Percentiles rank a stretch among this genome's conserved stretches.
These are phyloP conservation scores for Solea senegalensis DNA, from an alignment of 2,113 vertebrate species.

Conservation along the genomic window DNA sequence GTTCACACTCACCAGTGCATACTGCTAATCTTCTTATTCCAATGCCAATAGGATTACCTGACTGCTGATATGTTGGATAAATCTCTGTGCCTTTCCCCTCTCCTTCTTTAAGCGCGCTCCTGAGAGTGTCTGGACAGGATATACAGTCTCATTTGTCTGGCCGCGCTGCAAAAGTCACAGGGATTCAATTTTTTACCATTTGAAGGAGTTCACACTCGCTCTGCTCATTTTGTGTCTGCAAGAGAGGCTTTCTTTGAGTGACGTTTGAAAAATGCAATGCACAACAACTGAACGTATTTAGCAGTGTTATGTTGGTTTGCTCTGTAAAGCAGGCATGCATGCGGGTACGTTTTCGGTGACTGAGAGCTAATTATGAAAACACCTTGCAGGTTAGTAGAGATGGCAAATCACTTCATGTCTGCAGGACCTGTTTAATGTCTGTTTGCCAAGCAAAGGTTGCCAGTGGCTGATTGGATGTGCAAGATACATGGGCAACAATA, in stretches of 20 bases:
- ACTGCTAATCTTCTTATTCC: conserved; percentile 70
- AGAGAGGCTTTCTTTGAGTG: conserved; percentile 23
- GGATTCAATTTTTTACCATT: conserved; percentile 43
- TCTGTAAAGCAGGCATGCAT: conserved; percentile 13
- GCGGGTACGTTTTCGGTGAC: conserved; percentile 22
- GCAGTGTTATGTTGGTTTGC: conserved; percentile 24
- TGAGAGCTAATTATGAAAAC: conserved; percentile 32
- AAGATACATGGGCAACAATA: no score
- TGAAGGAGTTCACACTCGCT: conserved; percentile 24
- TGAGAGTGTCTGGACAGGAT: conserved; percentile 37
- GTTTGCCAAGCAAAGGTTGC: conserved; percentile 9
- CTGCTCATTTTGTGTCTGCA: conserved; percentile 10
- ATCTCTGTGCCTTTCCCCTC: conserved; percentile 40
- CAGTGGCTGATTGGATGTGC: neutral
- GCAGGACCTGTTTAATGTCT: conserved; percentile 3
- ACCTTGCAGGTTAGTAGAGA: conserved; percentile 2
- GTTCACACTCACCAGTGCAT: conserved; percentile 41
- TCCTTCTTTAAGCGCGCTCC: conserved; percentile 30
- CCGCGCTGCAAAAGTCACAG: conserved; percentile 25
- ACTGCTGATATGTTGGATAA: conserved; percentile 65
- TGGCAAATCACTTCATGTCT: conserved; percentile 10
- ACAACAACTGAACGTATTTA: conserved; percentile 25
- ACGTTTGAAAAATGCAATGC: conserved; percentile 12
- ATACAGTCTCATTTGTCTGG: conserved; percentile 59
- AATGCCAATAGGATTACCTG: conserved; percentile 63